Base-by-base conservation (phyloP, 2,888 invertebrate genomes). In the Coelinius sp. region DNA sequence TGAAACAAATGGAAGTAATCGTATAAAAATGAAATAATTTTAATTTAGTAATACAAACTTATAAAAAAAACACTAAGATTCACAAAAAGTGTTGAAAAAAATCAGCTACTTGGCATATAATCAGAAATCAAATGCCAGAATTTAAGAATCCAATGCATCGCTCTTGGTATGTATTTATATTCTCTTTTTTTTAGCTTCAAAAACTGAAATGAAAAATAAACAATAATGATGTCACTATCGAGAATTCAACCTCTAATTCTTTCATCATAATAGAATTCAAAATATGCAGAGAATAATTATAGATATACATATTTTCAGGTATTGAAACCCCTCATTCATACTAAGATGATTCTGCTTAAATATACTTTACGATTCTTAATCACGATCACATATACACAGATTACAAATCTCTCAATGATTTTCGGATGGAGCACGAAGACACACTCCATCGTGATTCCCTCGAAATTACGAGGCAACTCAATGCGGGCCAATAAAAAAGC, bases 61-160 rank as follows among this genome's bases (percentile, higher is more conserved):
- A 53, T 53, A 65, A 27, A 66, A 31, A 44, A 52, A 66, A 35
- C 20, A 52, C 7, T 14, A 24, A 53, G 52, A 52, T 35, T 22
- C 52, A 5, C 35, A 52, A 10, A 22, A 8, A 14, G 8, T 20
- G 27, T 12, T 49, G 17, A 52, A 52, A 8, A 64, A 66, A 52
- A 31, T 66, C 22, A 1, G 25, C 56, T 25, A 25, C 27, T 70
- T 71, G 70, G 66, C 65, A n/a, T 6, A 41, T 70, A 14, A 27
- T 71, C 66, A 66, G 25, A 38, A 35, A 27, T 38, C 59, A 24
- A 59, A 49, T 35, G 56, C 35, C 70, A 59, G 35, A 46, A 59
- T 46, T 17, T 71, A 24, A 44, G 56, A 66, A 46, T 35, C 22
- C 59, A 66, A 66, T 71, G 59, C 59, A 71, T 49, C 59, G 14